Percentiles rank a stretch among this genome's conserved stretches.
Conservation (phyloP, 2,113 vertebrate genomes). For the Haemorhous mexicanus region DNA sequence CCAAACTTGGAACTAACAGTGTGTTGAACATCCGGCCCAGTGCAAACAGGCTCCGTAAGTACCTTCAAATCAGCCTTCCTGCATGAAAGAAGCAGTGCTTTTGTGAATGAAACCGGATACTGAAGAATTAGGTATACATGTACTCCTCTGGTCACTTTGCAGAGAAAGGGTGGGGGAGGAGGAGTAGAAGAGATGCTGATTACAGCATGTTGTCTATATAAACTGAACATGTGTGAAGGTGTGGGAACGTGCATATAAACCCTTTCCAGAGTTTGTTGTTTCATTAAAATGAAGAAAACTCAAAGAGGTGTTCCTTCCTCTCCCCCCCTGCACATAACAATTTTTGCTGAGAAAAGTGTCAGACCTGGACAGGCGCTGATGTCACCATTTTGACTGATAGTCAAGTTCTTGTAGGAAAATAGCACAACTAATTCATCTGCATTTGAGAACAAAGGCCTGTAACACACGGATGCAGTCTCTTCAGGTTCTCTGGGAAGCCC, state of each 20-base stretch:
- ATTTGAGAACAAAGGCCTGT: not conserved
- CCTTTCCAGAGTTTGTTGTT: not conserved
- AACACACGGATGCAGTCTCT: not conserved
- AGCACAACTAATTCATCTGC: not conserved
- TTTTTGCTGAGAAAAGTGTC: not conserved
- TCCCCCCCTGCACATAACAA: not conserved
- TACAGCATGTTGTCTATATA: not conserved
- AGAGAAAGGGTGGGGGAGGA: not conserved
- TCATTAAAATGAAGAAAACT: not conserved
- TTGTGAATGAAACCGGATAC: not conserved
- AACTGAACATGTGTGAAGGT: slow-evolving; percentile 17
- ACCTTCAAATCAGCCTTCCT: not conserved
- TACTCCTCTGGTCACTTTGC: not conserved
- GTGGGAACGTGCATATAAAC: not conserved
- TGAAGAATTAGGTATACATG: not conserved
- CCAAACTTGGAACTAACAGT: not conserved
- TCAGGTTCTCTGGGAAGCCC: not conserved
- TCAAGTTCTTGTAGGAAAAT: not conserved
- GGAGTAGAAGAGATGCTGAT: not conserved
- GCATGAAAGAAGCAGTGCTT: not conserved
- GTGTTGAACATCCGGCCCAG: not conserved
- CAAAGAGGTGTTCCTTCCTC: not conserved
- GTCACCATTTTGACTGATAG: not conserved
- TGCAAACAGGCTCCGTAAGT: not conserved
- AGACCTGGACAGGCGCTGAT: not conserved